Evolutionary conservation across 2,113 vertebrate genomes (phyloP), one percentile per base, ranked within the genome.

Genomic region (Okapia johnstoni): DNA sequence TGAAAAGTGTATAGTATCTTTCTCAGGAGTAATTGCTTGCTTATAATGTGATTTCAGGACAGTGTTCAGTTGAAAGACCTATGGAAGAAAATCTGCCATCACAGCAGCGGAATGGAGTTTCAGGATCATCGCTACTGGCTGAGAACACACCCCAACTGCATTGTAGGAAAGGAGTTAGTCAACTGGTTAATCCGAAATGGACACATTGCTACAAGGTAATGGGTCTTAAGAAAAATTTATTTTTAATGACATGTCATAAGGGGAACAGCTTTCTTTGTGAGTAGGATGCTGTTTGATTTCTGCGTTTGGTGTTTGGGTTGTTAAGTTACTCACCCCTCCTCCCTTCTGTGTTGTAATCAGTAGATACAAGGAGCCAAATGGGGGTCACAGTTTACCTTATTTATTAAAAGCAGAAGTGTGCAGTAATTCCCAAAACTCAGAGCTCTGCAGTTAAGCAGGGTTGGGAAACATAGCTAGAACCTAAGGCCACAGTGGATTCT

Each of bases 61-160:
- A 99, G 99, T 2, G 99, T 99, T 61, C 99, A 99, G 97, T 98
- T 99, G 66, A 99, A 99, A 97, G 99, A 99, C 88, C 94, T 99
- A 30, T 99, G 99, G 99, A 99, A 99, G 98, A 99, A 99, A 98
- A 99, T 99, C 86, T 99, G 99, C 98, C 99, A 99, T 98, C 99
- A 99, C 97, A 99, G 97, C 94, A 99, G 99, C 5, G 99, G 99
- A 50, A 99, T 99, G 99, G 99, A 99, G 98, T 99, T 99, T 96
- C 99, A 99, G 98, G 99, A 99, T 98, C 99, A 99, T 98, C 99
- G 99, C 36, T 99, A 99, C 96, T 99, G 99, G 99, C 98, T 99
- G 95, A 99, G 99, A 84, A 99, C 99, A 0, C 99, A 99, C 98
- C 99, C 99, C 52, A 99, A 99, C 98, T 99, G 99, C 98, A 99